Base-by-base conservation (phyloP, 2,113 vertebrate genomes). In the Ptyas mucosa region DNA sequence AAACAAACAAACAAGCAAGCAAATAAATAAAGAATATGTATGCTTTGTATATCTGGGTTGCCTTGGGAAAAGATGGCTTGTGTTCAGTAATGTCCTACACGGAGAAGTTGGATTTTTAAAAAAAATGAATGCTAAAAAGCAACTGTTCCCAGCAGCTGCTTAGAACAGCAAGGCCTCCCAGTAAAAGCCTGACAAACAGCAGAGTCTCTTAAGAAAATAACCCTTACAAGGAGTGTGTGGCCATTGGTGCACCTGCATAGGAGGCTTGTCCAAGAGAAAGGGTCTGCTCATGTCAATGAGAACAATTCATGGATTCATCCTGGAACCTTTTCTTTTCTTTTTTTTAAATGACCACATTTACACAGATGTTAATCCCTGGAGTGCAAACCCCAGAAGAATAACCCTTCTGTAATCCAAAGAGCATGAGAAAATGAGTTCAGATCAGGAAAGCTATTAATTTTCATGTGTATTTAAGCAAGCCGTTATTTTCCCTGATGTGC, bases 191-290 rank as follows among this genome's bases (percentile, higher is more conserved):
- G 97, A 95, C 97, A 97, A 98, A 98, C 97, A 98, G 98, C 97
- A 97, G 96, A 93, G 92, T 97, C 97, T 97, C 98, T 98, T 98
- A 98, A 97, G 98, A 98, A 98, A 98, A 98, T 98, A 98, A 98
- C 97, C 97, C 97, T 97, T 98, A 96, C 97, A 98, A 98, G 98
- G 98, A 98, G 97, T 98, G 98, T 98, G 98, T 98, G 98, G 98
- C 97, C 98, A 97, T 46, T 90, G 69, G 96, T 97, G 98, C 98
- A 98, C 98, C 98, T 98, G 98, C 97, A 98, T 96, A 96, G 96
- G 95, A 97, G 97, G 97, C 94, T 96, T 97, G 95, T 97, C 98
- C 97, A 98, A 98, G 97, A 95, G 97, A 98, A 97, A 96, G 96
- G 95, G 97, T 96, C 97, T 92, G 57, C 94, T 94, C 96, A 96